Percentiles rank a stretch among this genome's conserved stretches.
phyloP scores from a whole-genome alignment of 2,797 vertebrate species.

The Capromys pilorides region DNA sequence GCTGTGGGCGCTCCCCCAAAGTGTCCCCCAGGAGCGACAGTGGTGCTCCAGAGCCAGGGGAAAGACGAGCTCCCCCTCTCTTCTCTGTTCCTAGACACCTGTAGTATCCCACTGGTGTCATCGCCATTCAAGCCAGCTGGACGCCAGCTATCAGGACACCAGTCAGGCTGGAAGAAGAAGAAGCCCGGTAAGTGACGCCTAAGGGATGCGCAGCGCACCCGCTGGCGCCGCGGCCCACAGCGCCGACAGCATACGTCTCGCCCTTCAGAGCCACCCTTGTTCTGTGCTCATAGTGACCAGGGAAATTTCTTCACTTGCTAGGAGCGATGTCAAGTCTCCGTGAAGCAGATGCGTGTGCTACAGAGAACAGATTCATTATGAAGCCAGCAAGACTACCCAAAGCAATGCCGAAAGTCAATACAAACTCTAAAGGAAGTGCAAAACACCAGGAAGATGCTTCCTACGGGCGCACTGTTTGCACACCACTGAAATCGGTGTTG shows the following conservation, averaged over 20 bases:
- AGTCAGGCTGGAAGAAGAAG: background rate
- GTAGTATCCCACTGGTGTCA: background rate
- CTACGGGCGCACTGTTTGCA: background rate
- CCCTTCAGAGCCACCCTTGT: background rate
- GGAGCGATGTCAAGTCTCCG: background rate
- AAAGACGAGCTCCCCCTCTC: background rate
- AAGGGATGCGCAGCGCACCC: rapidly evolving
- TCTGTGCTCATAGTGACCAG: background rate
- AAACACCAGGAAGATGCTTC: background rate
- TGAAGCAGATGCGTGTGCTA: background rate
- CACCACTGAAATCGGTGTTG: background rate
- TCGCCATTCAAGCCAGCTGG: background rate
- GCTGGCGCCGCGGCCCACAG: rapidly evolving
- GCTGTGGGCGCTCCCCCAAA: background rate
- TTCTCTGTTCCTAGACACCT: background rate
- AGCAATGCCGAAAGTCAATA: background rate
- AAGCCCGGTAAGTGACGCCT: background rate
- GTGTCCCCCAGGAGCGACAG: background rate
- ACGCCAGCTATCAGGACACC: background rate
- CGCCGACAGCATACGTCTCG: rapidly evolving
- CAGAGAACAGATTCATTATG: background rate
- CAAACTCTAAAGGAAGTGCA: background rate
- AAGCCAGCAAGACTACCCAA: background rate
- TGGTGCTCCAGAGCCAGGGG: too few species aligned
- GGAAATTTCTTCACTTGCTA: background rate